Evolutionary conservation across 2,797 vertebrate species (phyloP), one percentile per base, ranked within the genome.

Genomic region (Neopelma chrysocephalum): DNA sequence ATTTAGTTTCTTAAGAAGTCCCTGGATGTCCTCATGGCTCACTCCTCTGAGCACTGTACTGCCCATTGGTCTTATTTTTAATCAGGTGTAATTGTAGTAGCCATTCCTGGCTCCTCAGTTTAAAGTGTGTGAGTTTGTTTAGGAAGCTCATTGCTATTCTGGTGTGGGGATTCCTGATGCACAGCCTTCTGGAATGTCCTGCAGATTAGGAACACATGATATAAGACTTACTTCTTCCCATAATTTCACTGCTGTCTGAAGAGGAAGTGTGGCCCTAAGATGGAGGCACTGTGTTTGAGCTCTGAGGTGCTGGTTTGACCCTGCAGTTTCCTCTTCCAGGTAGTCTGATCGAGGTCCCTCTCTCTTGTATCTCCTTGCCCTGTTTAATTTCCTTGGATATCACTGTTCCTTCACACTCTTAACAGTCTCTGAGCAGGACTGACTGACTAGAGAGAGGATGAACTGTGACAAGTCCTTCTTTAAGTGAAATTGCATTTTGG

Each of bases 181-280:
- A 14, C 29, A 68, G 23, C 48, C 15, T 65, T 69, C 26, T 86
- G 89, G 82, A 86, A 89, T 69, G 80, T 79, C 56, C 85, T 80
- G 64, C 45, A 60, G 73, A 66, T 90, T 25, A 69, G 79, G 88
- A 96, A 61, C 82, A 77, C 13, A 15, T 53, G 82, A 70, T 54
- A 50, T n/a, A 29, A 71, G 68, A 31, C 34, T 68, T 27, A 9
- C 2, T 60, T 53, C 60, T 90, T 89, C 43, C 87, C 29, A 3
- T 77, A 18, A 18, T n/a, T 79, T 89, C 45, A 3, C 25, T 38
- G 23, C 57, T 78, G 40, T 76, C 68, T 90, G 75, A 36, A 73
- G 36, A 77, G 85, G 36, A 79, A n/a, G 38, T 20, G 3, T 13
- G 11, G 19, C 60, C 60, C 60, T 90, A 38, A 84, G 48, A 60